phyloP scores from a whole-genome alignment of 2,113 vertebrate species.

The Phasianus colchicus region DNA sequence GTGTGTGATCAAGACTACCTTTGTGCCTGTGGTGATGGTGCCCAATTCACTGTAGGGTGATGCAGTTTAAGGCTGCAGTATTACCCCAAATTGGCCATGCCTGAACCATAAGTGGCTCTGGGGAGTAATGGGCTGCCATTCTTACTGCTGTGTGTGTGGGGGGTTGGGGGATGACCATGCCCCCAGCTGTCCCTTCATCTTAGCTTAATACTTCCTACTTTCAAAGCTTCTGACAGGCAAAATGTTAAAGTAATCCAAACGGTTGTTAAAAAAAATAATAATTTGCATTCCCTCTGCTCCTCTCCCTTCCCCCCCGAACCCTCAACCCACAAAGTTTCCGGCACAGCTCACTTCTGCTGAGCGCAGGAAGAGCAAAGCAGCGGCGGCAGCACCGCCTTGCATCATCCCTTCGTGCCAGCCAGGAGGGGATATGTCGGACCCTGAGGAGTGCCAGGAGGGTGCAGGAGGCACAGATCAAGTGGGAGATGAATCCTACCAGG shows the following conservation, averaged over 20 bases:
- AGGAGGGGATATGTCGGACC: slow-evolving; percentile 64
- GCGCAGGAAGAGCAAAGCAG: slow-evolving; percentile 25
- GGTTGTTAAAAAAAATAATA: background rate
- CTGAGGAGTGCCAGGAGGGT: slow-evolving; percentile 23
- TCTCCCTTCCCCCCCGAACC: slow-evolving; percentile 44
- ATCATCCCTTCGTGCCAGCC: rapidly evolving
- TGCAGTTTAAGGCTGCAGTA: background rate
- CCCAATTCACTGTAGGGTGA: background rate
- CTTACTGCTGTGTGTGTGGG: background rate
- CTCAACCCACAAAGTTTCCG: slow-evolving; percentile 58
- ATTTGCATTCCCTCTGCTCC: background rate
- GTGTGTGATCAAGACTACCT: rapidly evolving
- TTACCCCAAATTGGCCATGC: background rate
- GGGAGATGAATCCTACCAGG: slow-evolving; percentile 1
- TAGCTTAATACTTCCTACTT: background rate
- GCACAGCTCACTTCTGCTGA: slow-evolving; percentile 60
- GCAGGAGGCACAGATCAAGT: background rate
- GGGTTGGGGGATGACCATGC: background rate
- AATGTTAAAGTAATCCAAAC: background rate
- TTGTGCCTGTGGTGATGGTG: background rate
- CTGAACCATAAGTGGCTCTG: background rate
- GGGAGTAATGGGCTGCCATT: background rate
- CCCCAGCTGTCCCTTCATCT: background rate
- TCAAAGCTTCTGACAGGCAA: background rate
- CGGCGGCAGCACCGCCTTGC: background rate